Conservation (phyloP, 1,140 invertebrate genomes). For the Lepidotrigona ventralis region DNA sequence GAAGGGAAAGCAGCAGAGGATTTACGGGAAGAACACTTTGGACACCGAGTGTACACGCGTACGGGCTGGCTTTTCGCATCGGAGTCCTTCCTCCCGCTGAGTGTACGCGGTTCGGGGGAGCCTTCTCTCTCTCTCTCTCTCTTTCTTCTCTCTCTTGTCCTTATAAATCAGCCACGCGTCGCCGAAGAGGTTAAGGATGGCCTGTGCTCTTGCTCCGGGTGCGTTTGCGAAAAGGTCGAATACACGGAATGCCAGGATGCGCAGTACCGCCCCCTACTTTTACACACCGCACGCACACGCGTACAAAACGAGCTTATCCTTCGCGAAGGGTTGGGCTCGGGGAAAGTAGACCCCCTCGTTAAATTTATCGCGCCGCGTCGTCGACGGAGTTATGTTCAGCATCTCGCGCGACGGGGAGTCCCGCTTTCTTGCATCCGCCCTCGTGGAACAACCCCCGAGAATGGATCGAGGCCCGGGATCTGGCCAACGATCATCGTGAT, state of each 20-base stretch:
- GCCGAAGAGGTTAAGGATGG: slow-evolving; percentile 66
- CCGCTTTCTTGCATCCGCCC: not conserved
- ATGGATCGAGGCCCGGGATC: not conserved
- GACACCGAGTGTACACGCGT: slow-evolving; percentile 22
- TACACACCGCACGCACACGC: not conserved
- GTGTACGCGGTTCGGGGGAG: slow-evolving; percentile 30
- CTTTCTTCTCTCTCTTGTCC: slow-evolving; percentile 32
- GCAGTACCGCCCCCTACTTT: not conserved
- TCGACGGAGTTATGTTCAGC: slow-evolving; percentile 45
- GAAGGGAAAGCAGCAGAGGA: slow-evolving; percentile 7
- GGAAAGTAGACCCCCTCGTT: slow-evolving; percentile 28
- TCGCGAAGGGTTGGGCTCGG: slow-evolving; percentile 40
- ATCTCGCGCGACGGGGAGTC: slow-evolving; percentile 42
- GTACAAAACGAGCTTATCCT: slow-evolving; percentile 13
- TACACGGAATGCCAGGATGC: slow-evolving; percentile 33
- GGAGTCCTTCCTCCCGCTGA: slow-evolving; percentile 1
- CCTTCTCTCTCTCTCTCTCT: not conserved
- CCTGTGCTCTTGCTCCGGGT: slow-evolving; percentile 29
- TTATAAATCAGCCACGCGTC: slow-evolving; percentile 70
- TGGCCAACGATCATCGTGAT: not conserved
- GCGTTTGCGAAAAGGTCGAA: slow-evolving; percentile 63
- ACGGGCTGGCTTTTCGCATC: not conserved
- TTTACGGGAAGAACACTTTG: slow-evolving; percentile 19
- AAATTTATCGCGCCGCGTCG: slow-evolving; percentile 62
- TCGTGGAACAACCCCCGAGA: not conserved